These are phyloP conservation scores for Hirtodrosophila histrioides DNA, from an alignment of 2,888 invertebrate genomes.

Conservation along the genomic window DNA sequence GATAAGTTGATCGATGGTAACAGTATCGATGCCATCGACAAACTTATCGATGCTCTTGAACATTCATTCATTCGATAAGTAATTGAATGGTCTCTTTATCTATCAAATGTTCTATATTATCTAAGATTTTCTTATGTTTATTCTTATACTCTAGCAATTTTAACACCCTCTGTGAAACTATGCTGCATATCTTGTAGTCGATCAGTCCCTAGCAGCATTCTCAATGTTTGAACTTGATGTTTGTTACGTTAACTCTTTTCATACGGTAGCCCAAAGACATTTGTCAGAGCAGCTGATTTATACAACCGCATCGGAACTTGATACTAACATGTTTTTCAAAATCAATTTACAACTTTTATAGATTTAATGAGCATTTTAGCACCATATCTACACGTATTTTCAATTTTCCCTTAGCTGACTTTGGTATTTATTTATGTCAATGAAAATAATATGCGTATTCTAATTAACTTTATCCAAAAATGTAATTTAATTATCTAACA, in stretches of 20 bases:
- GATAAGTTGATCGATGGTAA: too few relatives aligned
- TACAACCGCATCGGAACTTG: constrained; percentile 42
- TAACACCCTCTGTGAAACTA: neutral
- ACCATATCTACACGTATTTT: constrained; percentile 37
- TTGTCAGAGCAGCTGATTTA: constrained; percentile 55
- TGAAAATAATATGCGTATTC: constrained; percentile 31
- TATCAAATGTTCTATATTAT: too few relatives aligned
- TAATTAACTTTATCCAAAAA: constrained; percentile 52
- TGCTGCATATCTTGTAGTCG: constrained; percentile 33
- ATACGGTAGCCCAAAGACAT: constrained; percentile 58
- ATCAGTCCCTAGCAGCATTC: constrained; percentile 18
- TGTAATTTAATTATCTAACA: constrained; percentile 45
- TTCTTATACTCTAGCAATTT: too few relatives aligned
- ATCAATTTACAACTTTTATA: constrained; percentile 58
- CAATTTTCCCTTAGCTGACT: constrained; percentile 35
- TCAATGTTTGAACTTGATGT: constrained; percentile 9
- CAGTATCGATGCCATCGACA: too few relatives aligned
- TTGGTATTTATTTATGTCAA: constrained; percentile 25
- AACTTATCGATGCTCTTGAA: too few relatives aligned
- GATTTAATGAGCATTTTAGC: constrained; percentile 54
- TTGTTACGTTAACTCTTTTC: constrained; percentile 1
- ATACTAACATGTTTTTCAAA: constrained; percentile 47
- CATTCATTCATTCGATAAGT: too few relatives aligned
- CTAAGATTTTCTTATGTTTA: too few relatives aligned
- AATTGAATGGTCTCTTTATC: too few relatives aligned